phyloP scores from a whole-genome alignment of 2,888 invertebrate genomes.

The Caenorhabditis sp. region DNA sequence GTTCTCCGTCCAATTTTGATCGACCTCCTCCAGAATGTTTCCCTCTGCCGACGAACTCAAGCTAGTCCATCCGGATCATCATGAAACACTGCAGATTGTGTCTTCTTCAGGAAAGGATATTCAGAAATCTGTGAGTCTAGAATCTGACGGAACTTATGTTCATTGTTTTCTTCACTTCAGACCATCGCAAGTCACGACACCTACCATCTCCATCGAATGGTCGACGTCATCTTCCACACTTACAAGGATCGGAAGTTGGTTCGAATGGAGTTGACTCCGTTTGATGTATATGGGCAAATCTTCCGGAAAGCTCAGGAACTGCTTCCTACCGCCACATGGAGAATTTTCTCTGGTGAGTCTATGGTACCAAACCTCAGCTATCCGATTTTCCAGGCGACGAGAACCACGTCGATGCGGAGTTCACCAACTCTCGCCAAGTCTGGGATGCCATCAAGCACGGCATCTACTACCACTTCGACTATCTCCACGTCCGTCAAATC shows the following conservation, averaged over 20 bases:
- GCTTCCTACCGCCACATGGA: background rate
- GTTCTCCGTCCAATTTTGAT: too few species aligned
- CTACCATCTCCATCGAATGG: background rate
- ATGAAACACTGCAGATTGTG: background rate
- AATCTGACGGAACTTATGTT: too few species aligned
- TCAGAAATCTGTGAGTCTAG: too few species aligned
- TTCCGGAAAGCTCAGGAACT: background rate
- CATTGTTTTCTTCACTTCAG: too few species aligned
- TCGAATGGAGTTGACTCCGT: background rate
- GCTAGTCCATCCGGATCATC: background rate
- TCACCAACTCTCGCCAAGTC: background rate
- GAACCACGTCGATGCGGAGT: background rate
- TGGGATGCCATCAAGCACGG: background rate
- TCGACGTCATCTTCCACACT: background rate
- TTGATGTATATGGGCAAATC: background rate
- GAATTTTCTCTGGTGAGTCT: background rate
- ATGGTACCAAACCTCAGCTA: too few species aligned
- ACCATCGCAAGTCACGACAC: too few species aligned
- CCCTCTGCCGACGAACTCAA: background rate
- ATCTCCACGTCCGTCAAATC: background rate
- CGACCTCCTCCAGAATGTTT: too few species aligned
- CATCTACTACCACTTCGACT: background rate
- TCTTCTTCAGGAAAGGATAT: too few species aligned
- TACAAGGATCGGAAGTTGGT: background rate
- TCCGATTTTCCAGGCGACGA: background rate